Evolutionary conservation across 2,888 invertebrate species (phyloP), one percentile per base, ranked within the genome.

Genomic region (Noctua fimbriata): DNA sequence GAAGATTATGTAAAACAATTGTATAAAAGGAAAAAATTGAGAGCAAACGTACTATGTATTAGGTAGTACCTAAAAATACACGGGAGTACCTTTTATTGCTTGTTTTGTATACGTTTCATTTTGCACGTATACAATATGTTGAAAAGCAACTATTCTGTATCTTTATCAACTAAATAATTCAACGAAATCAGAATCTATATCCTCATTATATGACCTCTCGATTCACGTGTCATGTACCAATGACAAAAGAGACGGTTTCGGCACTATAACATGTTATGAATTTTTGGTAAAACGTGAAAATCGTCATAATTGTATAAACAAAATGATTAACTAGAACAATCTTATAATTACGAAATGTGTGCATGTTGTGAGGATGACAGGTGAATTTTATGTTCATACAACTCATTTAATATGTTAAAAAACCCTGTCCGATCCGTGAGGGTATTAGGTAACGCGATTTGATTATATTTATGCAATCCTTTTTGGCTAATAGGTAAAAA

Each of bases 111-210:
- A 75, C 69, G 74, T 55, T 75, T 10, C 12, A 69, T 44, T 44
- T 18, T 70, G 55, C 75, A 75, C 75, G 70, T 69, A 70, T 55
- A 44, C 70, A 75, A 6, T 7, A 6, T 2, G 2, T 9, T n/a
- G 1, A 18, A 21, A 73, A 0, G 1, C 24, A 36, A 49, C 1
- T 36, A 36, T 18, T 36, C 10, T 47, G 24, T 73, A 4, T 36
- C 2, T 32, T 36, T 49, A 36, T 65, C 44, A 2, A 47, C 24
- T 65, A 18, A 21, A 73, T 41, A 69, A 10, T 18, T 41, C 36
- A 65, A 65, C 36, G n/a, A 49, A 65, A 41, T 52, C 28, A 21
- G 9, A 52, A 67, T 52, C 21, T 41, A 52, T 14, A 36, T 41
- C 28, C 28, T 66, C 36, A 41, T 7, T 21, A 28, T 36, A 18